Conservation (phyloP, 2,797 vertebrate species). For the Triplophysa yarkandensis region DNA sequence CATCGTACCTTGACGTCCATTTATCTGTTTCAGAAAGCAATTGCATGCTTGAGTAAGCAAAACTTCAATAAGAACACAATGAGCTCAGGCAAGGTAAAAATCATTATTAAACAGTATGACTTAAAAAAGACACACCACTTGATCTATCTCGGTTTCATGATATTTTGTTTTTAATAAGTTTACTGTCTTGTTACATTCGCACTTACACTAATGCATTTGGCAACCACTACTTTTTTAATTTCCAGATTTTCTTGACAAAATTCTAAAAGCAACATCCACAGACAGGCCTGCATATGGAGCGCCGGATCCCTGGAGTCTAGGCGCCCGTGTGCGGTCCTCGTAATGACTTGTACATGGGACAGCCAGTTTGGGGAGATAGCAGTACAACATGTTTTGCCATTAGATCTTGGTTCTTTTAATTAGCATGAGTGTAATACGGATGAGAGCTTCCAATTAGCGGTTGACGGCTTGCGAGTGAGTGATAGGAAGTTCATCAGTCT, state of each 20-base stretch:
- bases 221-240: too few species aligned
- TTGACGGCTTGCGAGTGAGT: conserved; percentile 23
- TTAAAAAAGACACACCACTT: background rate
- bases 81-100: background rate
- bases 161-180: background rate
- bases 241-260: too few species aligned
- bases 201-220: too few species aligned
- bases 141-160: background rate
- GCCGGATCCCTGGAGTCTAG: background rate
- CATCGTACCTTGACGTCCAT: too few species aligned
- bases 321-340: conserved; percentile 12
- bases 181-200: background rate
- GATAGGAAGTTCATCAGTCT: conserved; percentile 45
- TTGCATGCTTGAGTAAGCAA: too few species aligned
- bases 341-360: conserved; percentile 37
- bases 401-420: conserved; percentile 51
- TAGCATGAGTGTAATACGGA: conserved; percentile 43
- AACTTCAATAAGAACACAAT: background rate
- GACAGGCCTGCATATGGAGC: conserved; percentile 3
- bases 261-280: conserved; percentile 21
- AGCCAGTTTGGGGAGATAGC: background rate
- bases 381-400: conserved; percentile 13
- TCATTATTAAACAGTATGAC: background rate
- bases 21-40: too few species aligned
- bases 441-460: conserved; percentile 45